Conservation (phyloP, 2,797 vertebrate genomes). For the Crocodylus rhombifer region DNA sequence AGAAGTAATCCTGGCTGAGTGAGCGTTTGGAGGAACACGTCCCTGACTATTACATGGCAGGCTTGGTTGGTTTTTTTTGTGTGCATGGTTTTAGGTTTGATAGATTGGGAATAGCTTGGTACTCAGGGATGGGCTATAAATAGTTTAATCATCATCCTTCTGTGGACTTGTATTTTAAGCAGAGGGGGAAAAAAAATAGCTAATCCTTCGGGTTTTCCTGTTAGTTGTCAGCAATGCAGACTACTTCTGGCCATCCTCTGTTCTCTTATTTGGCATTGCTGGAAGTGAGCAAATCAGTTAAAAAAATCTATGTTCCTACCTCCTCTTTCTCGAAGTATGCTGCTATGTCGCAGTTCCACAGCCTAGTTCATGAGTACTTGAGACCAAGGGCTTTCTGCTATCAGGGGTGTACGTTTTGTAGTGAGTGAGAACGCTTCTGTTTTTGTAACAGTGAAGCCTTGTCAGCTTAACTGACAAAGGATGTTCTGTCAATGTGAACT, state of each 20-base stretch:
- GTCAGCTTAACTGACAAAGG: not conserved
- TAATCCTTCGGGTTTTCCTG: not conserved
- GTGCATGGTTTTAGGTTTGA: not conserved
- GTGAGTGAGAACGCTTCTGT: not conserved
- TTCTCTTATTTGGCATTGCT: not conserved
- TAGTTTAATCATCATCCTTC: not conserved
- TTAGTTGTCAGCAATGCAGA: not conserved
- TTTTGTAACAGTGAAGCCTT: not conserved
- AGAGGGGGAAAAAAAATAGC: not conserved
- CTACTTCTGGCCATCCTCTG: not conserved
- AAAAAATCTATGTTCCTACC: not conserved
- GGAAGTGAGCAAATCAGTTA: not conserved
- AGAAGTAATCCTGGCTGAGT: not conserved
- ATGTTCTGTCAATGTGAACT: not conserved
- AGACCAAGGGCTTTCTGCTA: not conserved
- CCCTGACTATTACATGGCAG: not conserved
- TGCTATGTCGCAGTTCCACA: not conserved
- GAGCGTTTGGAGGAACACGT: not conserved
- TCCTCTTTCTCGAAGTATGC: not conserved
- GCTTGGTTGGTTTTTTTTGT: too few species aligned
- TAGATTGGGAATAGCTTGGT: not conserved
- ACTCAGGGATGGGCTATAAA: not conserved
- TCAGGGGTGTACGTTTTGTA: not conserved
- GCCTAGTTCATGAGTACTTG: not conserved
- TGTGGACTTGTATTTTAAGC: not conserved